phyloP scores from a whole-genome alignment of 2,113 vertebrate genomes.

The Phoenicopterus ruber region DNA sequence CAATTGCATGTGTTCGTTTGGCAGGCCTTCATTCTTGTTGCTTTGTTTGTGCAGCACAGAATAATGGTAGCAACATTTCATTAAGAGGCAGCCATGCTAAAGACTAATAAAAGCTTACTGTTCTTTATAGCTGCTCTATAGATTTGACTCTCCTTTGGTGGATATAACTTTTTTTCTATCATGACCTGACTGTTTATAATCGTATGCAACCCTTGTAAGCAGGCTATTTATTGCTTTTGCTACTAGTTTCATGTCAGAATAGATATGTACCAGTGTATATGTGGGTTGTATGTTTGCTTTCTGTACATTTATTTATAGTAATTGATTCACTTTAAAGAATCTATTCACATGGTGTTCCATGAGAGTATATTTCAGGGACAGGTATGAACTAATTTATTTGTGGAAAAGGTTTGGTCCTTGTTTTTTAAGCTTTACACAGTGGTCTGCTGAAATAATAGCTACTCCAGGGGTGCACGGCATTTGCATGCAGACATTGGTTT shows the following conservation, averaged over 20 bases:
- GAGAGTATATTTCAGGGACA: not conserved
- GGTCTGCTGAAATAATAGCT: not conserved
- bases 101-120: not conserved
- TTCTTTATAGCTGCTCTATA: not conserved
- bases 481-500: not conserved
- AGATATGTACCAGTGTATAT: not conserved
- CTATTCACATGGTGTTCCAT: not conserved
- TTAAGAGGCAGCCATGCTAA: not conserved
- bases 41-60: not conserved
- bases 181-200: not conserved
- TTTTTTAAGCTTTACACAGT: not conserved
- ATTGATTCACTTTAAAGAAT: not conserved
- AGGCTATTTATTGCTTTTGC: not conserved
- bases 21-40: not conserved
- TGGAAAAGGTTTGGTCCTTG: not conserved
- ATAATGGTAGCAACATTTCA: not conserved
- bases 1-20: not conserved
- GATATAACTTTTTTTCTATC: not conserved
- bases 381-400: not conserved
- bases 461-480: not conserved
- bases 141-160: not conserved
- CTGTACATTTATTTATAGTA: not conserved
- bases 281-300: not conserved
- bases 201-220: not conserved
- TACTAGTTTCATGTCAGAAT: not conserved